Base-by-base conservation (phyloP, 2,888 invertebrate genomes). In the Drosophila multiciliata region DNA sequence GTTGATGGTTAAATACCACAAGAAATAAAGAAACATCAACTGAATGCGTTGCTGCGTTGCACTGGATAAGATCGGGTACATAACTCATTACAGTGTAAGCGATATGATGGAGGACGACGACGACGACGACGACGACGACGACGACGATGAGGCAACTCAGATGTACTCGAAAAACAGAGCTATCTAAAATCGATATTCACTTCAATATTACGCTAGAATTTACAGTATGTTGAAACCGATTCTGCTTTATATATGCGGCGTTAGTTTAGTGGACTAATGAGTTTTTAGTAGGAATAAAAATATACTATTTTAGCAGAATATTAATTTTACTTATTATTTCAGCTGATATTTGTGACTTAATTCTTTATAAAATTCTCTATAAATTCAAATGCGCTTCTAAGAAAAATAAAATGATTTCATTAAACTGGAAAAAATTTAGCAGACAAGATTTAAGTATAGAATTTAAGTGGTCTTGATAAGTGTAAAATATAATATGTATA, bases 1-100 rank as follows among this genome's bases (percentile, higher is more conserved):
- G 17, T 33, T 23, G 42, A 35, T 40, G 59, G 17, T 53, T 68
- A 59, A 57, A 45, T 52, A 42, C 50, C 58, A 45, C 32, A 50
- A 55, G n/a, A 63, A 57, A 49, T 49, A 20, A 33, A 48, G n/a
- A 42, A 50, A 50, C 45, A 45, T 45, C 45, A 57, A 70, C 59
- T 66, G 66, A 57, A 20, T 73, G 15, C 45, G 45, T 81, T 73
- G 60, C 78, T 57, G 61, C 68, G 35, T 49, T 68, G 71, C 77
- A 58, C 55, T 57, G 87, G 87, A 87, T 87, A 87, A 87, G 90
- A 87, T 90, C 90, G 86, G 72, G 75, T 83, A 87, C 87, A 90
- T 90, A 86, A 88, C 88, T 87, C 87, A 90, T 87, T 87, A 87
- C 80, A 66, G 77, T 40, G 49, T 49, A 73, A 71, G 71, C 78